phyloP scores from a whole-genome alignment of 2,797 vertebrate species.

The Gallinago solitaria region DNA sequence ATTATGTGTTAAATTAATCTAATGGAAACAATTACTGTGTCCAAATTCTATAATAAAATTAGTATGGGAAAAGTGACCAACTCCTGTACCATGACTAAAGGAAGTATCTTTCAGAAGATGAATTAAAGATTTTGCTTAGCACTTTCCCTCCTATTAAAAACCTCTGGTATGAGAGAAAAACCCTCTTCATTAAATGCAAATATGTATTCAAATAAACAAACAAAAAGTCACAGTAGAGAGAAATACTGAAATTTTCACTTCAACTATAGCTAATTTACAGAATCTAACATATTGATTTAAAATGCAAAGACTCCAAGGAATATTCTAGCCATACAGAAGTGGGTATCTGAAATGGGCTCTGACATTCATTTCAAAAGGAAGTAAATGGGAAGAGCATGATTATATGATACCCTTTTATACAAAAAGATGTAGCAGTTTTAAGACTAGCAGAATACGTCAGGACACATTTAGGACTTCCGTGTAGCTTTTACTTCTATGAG shows the following conservation, averaged over 20 bases:
- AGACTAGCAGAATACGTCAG: background rate
- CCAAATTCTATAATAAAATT: background rate
- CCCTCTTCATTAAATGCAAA: background rate
- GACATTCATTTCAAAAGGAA: background rate
- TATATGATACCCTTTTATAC: background rate
- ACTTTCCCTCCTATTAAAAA: background rate
- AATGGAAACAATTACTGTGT: background rate
- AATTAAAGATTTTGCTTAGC: background rate
- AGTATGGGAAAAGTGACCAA: background rate
- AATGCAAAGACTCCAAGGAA: background rate
- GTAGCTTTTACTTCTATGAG: background rate
- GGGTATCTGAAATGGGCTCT: background rate
- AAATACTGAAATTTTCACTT: background rate
- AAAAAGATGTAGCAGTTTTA: background rate
- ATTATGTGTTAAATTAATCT: background rate
- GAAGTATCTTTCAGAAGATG: background rate
- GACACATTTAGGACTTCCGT: background rate
- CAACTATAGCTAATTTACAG: background rate
- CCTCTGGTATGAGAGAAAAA: background rate
- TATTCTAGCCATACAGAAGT: background rate
- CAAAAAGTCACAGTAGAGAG: background rate
- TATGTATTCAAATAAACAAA: background rate
- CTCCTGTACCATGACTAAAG: background rate
- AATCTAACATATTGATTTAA: background rate
- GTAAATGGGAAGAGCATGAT: background rate